Evolutionary conservation across 2,888 invertebrate genomes (phyloP).

Genomic region (Priapulus caudatus): DNA sequence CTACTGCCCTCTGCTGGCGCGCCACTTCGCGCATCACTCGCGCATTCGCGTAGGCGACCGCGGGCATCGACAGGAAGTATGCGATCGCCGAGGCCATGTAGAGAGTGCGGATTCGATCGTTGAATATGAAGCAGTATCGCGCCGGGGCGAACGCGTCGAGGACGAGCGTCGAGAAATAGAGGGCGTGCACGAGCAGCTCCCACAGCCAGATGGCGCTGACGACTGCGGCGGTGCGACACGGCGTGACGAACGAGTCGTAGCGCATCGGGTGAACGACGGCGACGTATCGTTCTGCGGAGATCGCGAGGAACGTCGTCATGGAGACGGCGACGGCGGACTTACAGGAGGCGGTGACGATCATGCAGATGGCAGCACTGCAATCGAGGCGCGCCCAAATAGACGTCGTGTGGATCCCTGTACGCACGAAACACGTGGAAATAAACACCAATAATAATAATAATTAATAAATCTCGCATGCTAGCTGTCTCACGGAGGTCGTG

Average conservation of each 20-base stretch:
- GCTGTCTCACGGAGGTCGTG: too few relatives aligned
- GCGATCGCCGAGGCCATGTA: not conserved
- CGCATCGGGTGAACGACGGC: not conserved
- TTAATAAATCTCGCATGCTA: too few relatives aligned
- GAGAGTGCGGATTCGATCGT: not conserved
- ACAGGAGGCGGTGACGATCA: too few relatives aligned
- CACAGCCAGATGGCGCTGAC: not conserved
- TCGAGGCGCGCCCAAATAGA: too few relatives aligned
- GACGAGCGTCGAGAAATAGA: not conserved
- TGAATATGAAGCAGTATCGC: too few relatives aligned
- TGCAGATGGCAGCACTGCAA: too few relatives aligned
- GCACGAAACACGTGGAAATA: too few relatives aligned
- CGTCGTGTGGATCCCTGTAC: too few relatives aligned
- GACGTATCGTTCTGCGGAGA: not conserved
- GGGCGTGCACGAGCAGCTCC: too few relatives aligned
- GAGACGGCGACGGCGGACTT: too few relatives aligned
- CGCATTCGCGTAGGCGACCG: not conserved
- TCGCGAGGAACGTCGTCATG: not conserved
- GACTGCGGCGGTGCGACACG: not conserved
- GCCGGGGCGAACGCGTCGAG: not conserved
- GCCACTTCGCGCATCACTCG: not conserved
- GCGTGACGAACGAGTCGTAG: not conserved
- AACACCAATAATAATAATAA: too few relatives aligned
- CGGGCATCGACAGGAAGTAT: not conserved
- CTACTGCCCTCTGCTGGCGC: not conserved